Percentiles rank a stretch among this genome's conserved stretches.
phyloP scores from a whole-genome alignment of 2,113 vertebrate genomes.

The Reinhardtius hippoglossoides region DNA sequence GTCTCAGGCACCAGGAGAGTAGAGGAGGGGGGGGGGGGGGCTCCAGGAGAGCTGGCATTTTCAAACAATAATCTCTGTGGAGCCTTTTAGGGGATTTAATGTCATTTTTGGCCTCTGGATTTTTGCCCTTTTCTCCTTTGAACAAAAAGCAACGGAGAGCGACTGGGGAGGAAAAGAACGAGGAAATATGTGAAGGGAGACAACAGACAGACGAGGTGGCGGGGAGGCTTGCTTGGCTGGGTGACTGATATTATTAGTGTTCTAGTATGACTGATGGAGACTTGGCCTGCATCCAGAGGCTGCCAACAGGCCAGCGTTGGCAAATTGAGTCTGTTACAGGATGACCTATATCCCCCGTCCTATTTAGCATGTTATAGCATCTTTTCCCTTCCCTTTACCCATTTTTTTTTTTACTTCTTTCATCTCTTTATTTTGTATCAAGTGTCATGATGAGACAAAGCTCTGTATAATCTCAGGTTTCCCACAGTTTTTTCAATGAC shows the following conservation, averaged over 20 bases:
- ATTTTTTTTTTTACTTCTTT: neutral
- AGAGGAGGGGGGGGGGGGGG: slow-evolving; percentile 20
- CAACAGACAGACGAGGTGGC: slow-evolving; percentile 16
- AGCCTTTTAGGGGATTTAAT: slow-evolving; percentile 72
- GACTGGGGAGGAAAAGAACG: slow-evolving; percentile 25
- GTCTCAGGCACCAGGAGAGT: slow-evolving; percentile 47
- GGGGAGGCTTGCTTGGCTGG: slow-evolving; percentile 22
- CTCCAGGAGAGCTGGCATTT: slow-evolving; percentile 67
- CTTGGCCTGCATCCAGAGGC: slow-evolving; percentile 66
- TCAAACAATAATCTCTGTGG: slow-evolving; percentile 70
- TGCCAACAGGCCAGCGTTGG: slow-evolving; percentile 63
- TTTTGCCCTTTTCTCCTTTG: slow-evolving; percentile 65
- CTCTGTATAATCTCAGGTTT: neutral
- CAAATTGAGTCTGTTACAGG: slow-evolving; percentile 60
- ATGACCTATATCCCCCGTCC: slow-evolving; percentile 75
- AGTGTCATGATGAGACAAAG: slow-evolving; percentile 17
- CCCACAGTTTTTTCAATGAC: neutral
- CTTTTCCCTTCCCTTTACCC: slow-evolving; percentile 22
- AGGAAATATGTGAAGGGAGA: slow-evolving; percentile 43
- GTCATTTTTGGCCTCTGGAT: slow-evolving; percentile 76
- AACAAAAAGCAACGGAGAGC: slow-evolving; percentile 56
- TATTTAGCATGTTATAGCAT: slow-evolving; percentile 61
- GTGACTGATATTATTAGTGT: slow-evolving; percentile 67
- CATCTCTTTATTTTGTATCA: neutral
- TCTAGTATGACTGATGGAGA: slow-evolving; percentile 59